A percentile compares a stretch with the other conserved stretches of the same genome.
These are phyloP conservation scores for Shinisaurus crocodilurus DNA, from an alignment of 2,113 vertebrate genomes.

Conservation along the genomic window DNA sequence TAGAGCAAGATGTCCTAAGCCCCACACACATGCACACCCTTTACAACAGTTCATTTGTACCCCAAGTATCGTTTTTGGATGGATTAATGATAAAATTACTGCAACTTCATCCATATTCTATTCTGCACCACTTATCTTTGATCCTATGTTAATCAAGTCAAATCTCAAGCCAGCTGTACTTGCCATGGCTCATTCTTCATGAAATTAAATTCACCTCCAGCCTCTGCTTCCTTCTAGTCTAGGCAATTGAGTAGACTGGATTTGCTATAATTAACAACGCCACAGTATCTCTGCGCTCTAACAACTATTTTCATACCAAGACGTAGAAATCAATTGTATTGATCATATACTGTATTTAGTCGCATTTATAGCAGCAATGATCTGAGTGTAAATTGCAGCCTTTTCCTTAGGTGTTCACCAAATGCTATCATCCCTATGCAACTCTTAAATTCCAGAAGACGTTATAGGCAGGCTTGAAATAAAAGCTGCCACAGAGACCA, in stretches of 20 bases:
- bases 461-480: background rate
- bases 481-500: background rate
- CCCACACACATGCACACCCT: background rate
- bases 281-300: background rate
- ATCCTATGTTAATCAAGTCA: background rate
- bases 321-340: background rate
- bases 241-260: background rate
- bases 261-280: background rate
- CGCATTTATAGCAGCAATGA: background rate
- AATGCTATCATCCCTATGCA: background rate
- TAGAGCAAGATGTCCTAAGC: too few species aligned
- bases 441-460: background rate
- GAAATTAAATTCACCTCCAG: background rate
- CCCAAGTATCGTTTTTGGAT: background rate
- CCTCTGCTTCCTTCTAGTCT: background rate
- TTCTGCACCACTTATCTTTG: background rate
- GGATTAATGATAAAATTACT: background rate
- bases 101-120: background rate
- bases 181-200: background rate
- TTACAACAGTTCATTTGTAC: background rate
- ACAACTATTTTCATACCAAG: background rate
- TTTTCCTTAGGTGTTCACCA: fast-evolving
- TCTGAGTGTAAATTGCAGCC: background rate
- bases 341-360: background rate
- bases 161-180: background rate